These are phyloP conservation scores for Thermophis baileyi DNA, from an alignment of 2,113 vertebrate genomes.

Conservation along the genomic window DNA sequence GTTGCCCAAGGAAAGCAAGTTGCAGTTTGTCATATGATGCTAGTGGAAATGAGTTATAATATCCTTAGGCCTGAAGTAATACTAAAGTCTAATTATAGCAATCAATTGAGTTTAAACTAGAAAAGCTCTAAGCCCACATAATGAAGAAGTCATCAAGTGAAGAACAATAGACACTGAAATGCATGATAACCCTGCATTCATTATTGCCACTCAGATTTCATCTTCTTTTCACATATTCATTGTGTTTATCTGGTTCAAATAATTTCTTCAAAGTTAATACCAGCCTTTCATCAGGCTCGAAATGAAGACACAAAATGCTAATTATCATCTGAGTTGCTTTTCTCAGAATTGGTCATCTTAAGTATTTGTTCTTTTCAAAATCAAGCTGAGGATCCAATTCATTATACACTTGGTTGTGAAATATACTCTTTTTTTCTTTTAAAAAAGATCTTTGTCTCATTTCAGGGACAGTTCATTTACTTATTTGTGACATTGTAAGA, in stretches of 20 bases:
- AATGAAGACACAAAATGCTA: neutral
- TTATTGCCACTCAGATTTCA: neutral
- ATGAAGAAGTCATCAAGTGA: neutral
- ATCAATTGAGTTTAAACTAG: conserved; percentile 4
- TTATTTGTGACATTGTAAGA: neutral
- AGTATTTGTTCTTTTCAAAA: neutral
- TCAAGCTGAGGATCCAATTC: neutral
- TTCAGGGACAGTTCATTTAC: neutral
- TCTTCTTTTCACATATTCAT: neutral
- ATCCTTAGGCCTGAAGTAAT: neutral
- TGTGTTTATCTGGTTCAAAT: neutral
- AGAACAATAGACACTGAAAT: neutral
- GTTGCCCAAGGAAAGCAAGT: neutral
- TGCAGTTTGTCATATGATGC: neutral
- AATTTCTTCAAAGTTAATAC: neutral
- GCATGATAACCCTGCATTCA: neutral
- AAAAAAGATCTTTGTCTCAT: neutral
- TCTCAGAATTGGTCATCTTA: neutral
- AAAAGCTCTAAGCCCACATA: neutral
- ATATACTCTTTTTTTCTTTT: neutral
- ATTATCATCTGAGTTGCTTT: neutral
- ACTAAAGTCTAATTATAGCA: neutral
- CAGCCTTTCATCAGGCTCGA: neutral
- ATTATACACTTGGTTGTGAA: neutral
- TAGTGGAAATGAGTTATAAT: neutral